Conservation (phyloP, 2,113 vertebrate species). For the Polyodon spathula region DNA sequence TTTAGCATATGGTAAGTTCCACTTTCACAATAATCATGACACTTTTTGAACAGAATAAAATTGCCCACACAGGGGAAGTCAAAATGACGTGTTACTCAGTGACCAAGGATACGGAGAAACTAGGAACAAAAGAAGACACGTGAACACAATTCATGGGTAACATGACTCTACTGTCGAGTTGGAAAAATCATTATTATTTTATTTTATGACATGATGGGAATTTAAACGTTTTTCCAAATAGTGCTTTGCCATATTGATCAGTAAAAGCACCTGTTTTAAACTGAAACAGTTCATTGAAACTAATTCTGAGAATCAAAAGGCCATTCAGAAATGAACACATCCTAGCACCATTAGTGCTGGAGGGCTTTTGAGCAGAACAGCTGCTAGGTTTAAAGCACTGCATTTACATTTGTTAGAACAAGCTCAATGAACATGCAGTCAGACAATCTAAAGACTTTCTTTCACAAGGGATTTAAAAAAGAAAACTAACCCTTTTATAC, state of each 20-base stretch:
- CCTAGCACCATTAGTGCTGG: slow-evolving; percentile 19
- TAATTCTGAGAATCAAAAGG: slow-evolving; percentile 9
- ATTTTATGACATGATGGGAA: too few species aligned
- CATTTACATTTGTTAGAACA: slow-evolving; percentile 13
- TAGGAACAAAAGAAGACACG: too few species aligned
- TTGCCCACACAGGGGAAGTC: too few species aligned
- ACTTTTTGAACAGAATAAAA: too few species aligned
- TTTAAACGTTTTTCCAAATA: too few species aligned
- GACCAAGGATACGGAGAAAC: too few species aligned
- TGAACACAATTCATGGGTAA: too few species aligned
- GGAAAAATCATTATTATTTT: too few species aligned
- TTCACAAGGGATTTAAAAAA: slow-evolving; percentile 12
- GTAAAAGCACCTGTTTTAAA: neutral
- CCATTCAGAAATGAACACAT: slow-evolving; percentile 11
- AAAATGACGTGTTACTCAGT: too few species aligned
- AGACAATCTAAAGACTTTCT: neutral
- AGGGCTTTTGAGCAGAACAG: slow-evolving; percentile 14
- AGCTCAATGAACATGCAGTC: neutral
- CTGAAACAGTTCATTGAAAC: neutral
- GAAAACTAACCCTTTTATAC: slow-evolving; percentile 1
- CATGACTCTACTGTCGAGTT: too few species aligned
- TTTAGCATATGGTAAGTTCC: too few species aligned
- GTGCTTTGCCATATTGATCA: neutral
- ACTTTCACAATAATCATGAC: too few species aligned
- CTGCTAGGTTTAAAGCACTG: slow-evolving; percentile 10